phyloP scores from a whole-genome alignment of 2,113 vertebrate species.

The Rousettus leschenaultii region DNA sequence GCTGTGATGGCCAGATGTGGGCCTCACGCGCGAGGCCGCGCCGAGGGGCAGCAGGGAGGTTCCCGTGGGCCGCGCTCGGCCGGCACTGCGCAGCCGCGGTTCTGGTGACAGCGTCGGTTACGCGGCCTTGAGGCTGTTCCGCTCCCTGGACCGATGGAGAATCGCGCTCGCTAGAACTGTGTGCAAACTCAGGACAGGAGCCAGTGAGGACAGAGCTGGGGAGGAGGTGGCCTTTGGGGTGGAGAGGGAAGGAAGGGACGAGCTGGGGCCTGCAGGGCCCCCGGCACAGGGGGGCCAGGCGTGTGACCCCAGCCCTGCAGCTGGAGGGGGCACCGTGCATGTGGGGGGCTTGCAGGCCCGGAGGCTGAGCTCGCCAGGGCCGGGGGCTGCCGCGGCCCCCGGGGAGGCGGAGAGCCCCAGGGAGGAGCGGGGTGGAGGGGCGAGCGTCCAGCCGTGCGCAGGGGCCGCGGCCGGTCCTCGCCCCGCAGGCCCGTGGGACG shows the following conservation, averaged over 20 bases:
- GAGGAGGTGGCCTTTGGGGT: background rate
- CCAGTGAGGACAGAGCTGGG: background rate
- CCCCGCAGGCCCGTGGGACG: rapidly evolving
- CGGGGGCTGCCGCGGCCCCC: background rate
- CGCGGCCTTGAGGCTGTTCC: too few relatives aligned
- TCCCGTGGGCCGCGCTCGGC: rapidly evolving
- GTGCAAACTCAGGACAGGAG: background rate
- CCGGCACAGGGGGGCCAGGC: too few relatives aligned
- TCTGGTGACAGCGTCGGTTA: rapidly evolving
- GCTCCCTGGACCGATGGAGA: rapidly evolving
- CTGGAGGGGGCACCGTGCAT: background rate
- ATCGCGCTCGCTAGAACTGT: rapidly evolving
- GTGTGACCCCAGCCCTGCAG: background rate
- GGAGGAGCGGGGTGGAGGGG: background rate
- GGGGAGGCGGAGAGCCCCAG: background rate
- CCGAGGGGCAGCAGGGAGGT: background rate
- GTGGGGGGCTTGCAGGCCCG: background rate
- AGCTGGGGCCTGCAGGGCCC: background rate
- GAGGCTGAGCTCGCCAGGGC: background rate
- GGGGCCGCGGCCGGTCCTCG: background rate
- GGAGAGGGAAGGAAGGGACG: background rate
- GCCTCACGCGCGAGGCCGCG: rapidly evolving
- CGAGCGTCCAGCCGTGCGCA: rapidly evolving
- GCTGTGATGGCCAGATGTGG: rapidly evolving
- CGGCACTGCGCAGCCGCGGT: rapidly evolving